These are phyloP conservation scores for Drosophila pseudoobscura DNA, from an alignment of 1,140 invertebrate genomes.

Conservation along the genomic window DNA sequence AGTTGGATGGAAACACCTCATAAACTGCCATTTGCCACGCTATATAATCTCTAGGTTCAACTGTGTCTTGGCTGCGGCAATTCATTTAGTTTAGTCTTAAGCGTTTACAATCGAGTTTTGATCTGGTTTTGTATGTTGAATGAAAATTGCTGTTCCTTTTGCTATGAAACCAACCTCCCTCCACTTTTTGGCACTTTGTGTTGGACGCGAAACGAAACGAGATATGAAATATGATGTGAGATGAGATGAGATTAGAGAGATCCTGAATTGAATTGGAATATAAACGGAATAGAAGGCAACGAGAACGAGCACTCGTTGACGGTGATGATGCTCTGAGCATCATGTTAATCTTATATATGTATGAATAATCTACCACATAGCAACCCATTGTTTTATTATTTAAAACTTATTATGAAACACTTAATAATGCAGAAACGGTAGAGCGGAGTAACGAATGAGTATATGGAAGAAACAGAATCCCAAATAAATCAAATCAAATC, in stretches of 20 bases:
- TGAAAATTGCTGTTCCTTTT: conserved; percentile 76
- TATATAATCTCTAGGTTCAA: conserved; percentile 60
- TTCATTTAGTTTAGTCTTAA: conserved; percentile 75
- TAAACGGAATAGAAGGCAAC: too few relatives aligned
- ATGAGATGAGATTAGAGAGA: conserved; percentile 12
- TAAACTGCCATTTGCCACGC: conserved; percentile 75
- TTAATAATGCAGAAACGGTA: conserved; percentile 17
- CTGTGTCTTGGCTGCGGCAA: conserved; percentile 62
- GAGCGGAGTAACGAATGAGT: too few relatives aligned
- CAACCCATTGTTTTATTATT: conserved; percentile 58
- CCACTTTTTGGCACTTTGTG: conserved; percentile 78
- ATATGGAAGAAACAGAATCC: background rate
- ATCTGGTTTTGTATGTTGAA: conserved; percentile 55
- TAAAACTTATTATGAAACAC: conserved; percentile 46
- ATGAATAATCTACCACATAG: conserved; percentile 49
- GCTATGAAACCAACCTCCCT: conserved; percentile 59
- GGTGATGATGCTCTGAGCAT: conserved; percentile 73
- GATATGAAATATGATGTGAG: conserved; percentile 20
- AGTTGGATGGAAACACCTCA: conserved; percentile 57
- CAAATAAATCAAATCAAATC: conserved; percentile 27
- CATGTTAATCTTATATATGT: conserved; percentile 57
- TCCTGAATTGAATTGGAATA: conserved; percentile 17
- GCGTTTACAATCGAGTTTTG: conserved; percentile 72
- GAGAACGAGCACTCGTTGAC: conserved; percentile 12
- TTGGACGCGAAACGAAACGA: conserved; percentile 41